These are phyloP conservation scores for Odontocerum albicorne DNA, from an alignment of 2,888 invertebrate species.

Conservation along the genomic window DNA sequence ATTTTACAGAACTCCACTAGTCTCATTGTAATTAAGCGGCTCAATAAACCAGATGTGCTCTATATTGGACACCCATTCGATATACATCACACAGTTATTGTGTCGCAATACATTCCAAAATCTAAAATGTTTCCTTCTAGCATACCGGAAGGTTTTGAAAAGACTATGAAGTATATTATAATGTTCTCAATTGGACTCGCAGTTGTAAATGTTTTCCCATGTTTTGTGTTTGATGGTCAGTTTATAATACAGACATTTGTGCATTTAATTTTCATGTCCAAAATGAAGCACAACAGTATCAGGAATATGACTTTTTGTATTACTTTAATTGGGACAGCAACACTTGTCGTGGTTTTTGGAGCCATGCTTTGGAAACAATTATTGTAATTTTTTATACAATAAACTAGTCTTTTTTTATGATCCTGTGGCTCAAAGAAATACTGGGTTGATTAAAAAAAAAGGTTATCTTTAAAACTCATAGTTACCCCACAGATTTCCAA, in stretches of 20 bases:
- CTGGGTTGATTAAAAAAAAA: too few species aligned
- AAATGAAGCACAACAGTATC: conserved; percentile 55
- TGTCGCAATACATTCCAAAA: conserved; percentile 80
- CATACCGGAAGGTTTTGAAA: conserved; percentile 69
- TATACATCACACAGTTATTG: conserved; percentile 68
- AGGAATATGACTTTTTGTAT: conserved; percentile 69
- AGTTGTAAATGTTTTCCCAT: conserved; percentile 88
- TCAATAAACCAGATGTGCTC: conserved; percentile 66
- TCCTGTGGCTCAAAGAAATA: too few species aligned
- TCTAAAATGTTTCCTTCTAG: conserved; percentile 60
- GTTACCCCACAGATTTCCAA: too few species aligned
- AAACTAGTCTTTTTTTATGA: too few species aligned
- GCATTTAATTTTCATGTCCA: conserved; percentile 57
- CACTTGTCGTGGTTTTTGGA: conserved; percentile 65
- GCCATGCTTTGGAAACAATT: conserved; percentile 56
- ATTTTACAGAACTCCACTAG: conserved; percentile 77
- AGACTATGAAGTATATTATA: conserved; percentile 78
- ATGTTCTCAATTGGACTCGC: conserved; percentile 90
- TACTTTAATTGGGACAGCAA: conserved; percentile 71
- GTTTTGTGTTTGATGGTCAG: conserved; percentile 92
- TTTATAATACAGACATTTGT: conserved; percentile 76
- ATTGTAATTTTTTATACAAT: conserved; percentile 37
- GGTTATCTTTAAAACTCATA: too few species aligned
- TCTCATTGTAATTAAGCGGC: conserved; percentile 62
- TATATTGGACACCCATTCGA: conserved; percentile 81